phyloP scores from a whole-genome alignment of 2,797 vertebrate genomes.

The Gobionotothen gibberifrons region DNA sequence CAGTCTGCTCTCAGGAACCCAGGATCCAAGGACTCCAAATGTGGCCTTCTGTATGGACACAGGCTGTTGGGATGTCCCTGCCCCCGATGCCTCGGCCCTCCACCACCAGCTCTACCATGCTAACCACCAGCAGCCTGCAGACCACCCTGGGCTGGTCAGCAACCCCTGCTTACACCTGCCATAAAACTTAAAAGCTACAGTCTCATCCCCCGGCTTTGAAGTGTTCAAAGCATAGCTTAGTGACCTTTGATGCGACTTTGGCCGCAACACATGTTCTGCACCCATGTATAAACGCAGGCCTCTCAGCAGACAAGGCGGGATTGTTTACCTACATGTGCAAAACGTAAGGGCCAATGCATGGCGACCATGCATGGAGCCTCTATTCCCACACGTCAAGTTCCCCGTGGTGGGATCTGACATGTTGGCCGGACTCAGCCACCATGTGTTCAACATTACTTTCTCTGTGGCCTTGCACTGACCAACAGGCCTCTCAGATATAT shows the following conservation, averaged over 20 bases:
- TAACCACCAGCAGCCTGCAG: conserved; percentile 74
- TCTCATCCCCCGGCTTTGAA: conserved; percentile 92
- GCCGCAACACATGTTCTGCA: conserved; percentile 90
- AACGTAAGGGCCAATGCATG: conserved; percentile 83
- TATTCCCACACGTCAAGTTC: conserved; percentile 70
- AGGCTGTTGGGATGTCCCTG: conserved; percentile 78
- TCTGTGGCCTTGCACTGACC: conserved; percentile 32
- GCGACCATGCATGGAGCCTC: conserved; percentile 81
- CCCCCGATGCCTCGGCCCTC: conserved; percentile 56
- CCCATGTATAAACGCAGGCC: conserved; percentile 87
- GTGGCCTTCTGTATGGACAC: conserved; percentile 86
- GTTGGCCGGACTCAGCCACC: conserved; percentile 65
- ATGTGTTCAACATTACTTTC: conserved; percentile 76
- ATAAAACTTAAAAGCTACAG: conserved; percentile 96
- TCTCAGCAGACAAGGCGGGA: conserved; percentile 80
- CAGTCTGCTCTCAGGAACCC: conserved; percentile 84
- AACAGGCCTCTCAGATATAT: conserved; percentile 15
- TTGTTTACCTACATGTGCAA: conserved; percentile 89
- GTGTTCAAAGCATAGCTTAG: conserved; percentile 92
- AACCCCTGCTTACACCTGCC: conserved; percentile 95
- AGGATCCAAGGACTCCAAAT: conserved; percentile 82
- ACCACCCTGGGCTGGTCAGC: conserved; percentile 93
- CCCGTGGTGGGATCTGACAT: conserved; percentile 73
- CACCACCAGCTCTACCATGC: conserved; percentile 53
- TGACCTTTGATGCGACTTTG: conserved; percentile 94